Evolutionary conservation across 1,140 invertebrate genomes (phyloP).

Genomic region (Drosophila asahinai): DNA sequence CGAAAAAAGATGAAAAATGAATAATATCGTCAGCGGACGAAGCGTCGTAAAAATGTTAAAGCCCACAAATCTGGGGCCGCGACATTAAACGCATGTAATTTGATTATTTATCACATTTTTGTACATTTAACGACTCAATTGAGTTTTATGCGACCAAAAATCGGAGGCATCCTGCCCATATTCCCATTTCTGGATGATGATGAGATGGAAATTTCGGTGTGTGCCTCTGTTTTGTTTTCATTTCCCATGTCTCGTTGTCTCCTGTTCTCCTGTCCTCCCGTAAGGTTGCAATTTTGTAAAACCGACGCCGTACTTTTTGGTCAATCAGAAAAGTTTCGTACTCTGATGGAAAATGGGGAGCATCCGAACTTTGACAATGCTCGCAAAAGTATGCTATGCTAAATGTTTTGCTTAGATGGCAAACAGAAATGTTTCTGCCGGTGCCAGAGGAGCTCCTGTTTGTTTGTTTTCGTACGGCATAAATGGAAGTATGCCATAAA

Average conservation of each 20-base stretch:
- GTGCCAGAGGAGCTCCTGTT: conserved; percentile 10
- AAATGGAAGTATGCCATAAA: conserved; percentile 53
- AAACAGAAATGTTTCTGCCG: conserved; percentile 55
- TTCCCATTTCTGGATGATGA: background rate
- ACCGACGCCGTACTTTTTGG: conserved; percentile 24
- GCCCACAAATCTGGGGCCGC: conserved; percentile 54
- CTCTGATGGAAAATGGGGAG: conserved; percentile 21
- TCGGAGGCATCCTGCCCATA: background rate
- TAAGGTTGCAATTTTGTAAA: conserved; percentile 45
- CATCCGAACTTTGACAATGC: conserved; percentile 55
- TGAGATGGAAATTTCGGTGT: conserved; percentile 15
- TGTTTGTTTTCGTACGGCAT: conserved; percentile 23
- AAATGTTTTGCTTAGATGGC: conserved; percentile 65
- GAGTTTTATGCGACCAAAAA: conserved; percentile 69
- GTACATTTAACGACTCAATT: conserved; percentile 81
- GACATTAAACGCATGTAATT: conserved; percentile 77
- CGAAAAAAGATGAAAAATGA: conserved; percentile 28
- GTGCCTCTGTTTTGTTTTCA: conserved; percentile 27
- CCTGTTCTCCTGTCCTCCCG: background rate
- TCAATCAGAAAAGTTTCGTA: conserved; percentile 46
- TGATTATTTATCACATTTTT: conserved; percentile 84
- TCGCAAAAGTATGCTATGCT: conserved; percentile 65
- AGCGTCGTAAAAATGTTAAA: conserved; percentile 59
- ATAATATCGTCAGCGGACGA: conserved; percentile 26
- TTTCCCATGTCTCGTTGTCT: conserved; percentile 41